Evolutionary conservation across 1,140 invertebrate genomes (phyloP).

Genomic region (Zaprionus kolodkinae): DNA sequence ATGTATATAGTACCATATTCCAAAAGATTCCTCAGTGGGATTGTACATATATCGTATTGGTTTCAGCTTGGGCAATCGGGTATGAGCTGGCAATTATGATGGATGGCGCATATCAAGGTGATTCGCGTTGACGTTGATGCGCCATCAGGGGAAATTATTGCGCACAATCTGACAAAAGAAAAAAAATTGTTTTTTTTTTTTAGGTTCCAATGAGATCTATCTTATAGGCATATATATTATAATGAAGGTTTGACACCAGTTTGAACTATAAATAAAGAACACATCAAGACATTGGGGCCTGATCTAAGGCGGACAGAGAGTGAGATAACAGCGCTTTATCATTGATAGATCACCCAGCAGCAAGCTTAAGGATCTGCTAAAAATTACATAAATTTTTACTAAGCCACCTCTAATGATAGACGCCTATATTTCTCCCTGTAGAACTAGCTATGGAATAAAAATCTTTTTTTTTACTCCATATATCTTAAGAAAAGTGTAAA

Average conservation of each 20-base stretch:
- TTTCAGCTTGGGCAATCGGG: constrained; percentile 16
- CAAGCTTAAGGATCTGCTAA: too few relatives aligned
- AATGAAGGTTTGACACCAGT: neutral
- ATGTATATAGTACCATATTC: too few relatives aligned
- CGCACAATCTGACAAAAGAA: constrained; percentile 71
- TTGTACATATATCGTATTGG: constrained; percentile 8
- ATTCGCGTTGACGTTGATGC: constrained; percentile 79
- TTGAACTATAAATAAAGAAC: neutral
- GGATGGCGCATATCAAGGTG: constrained; percentile 72
- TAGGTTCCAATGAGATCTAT: neutral
- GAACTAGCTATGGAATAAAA: neutral
- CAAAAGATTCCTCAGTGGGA: constrained; percentile 55
- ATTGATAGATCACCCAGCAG: too few relatives aligned
- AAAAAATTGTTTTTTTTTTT: constrained; percentile 63
- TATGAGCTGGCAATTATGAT: constrained; percentile 66
- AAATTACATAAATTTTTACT: too few relatives aligned
- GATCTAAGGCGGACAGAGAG: neutral
- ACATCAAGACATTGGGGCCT: neutral
- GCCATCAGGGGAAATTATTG: constrained; percentile 81
- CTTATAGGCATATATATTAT: neutral
- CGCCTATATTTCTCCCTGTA: too few relatives aligned
- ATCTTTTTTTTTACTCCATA: neutral
- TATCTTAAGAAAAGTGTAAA: neutral
- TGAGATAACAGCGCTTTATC: too few relatives aligned
- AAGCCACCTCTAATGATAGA: too few relatives aligned